Evolutionary conservation across 2,797 vertebrate species (phyloP).

Genomic region (Spondyliosoma cantharus): DNA sequence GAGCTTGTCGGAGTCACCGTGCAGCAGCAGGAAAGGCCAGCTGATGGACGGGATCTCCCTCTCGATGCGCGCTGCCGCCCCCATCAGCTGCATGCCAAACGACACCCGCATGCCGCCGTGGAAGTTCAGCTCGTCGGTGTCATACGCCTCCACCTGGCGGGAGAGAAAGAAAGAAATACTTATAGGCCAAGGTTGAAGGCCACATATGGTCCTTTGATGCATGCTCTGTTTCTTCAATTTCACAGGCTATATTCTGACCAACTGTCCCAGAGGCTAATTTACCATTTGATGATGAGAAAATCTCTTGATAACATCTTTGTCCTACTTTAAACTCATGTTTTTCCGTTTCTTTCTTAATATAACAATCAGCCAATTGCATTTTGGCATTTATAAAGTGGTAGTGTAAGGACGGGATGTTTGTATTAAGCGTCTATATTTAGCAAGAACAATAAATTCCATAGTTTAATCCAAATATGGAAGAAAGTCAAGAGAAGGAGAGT

Average conservation of each 20-base stretch:
- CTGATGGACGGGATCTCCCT: conserved; percentile 88
- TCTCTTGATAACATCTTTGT: background rate
- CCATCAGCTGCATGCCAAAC: conserved; percentile 92
- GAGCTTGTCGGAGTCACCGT: conserved; percentile 92
- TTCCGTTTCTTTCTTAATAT: background rate
- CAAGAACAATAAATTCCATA: conserved; percentile 1
- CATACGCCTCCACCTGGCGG: conserved; percentile 90
- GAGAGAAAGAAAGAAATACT: background rate
- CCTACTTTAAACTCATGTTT: background rate
- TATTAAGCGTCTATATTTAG: conserved; percentile 24
- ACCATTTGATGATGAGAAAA: background rate
- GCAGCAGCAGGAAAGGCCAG: conserved; percentile 92
- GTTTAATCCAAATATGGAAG: conserved; percentile 34
- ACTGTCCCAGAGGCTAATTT: background rate
- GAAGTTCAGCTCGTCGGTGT: conserved; percentile 88
- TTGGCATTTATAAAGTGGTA: background rate
- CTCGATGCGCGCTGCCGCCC: conserved; percentile 88
- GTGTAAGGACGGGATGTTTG: background rate
- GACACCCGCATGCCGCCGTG: conserved; percentile 91
- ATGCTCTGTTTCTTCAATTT: background rate
- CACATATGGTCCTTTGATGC: background rate
- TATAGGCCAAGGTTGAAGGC: background rate
- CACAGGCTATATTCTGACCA: background rate
- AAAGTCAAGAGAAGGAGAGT: conserved; percentile 5
- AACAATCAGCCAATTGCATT: conserved; percentile 4